Evolutionary conservation across 2,888 invertebrate genomes (phyloP).

Genomic region (Anorthoa munda): DNA sequence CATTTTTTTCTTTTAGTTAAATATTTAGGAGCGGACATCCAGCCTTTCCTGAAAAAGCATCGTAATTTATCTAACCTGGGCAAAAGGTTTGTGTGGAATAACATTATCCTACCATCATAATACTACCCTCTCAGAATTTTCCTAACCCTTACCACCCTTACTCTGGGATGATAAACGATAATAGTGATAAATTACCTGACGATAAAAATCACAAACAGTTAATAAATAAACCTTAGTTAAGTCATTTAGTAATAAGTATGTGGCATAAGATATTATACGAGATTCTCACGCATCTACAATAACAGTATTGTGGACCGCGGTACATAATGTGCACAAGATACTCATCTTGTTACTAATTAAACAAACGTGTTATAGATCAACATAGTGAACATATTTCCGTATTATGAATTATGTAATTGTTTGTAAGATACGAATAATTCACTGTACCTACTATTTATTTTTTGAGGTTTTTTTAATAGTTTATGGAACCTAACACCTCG

Average conservation of each 20-base stretch:
- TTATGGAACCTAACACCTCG: too few relatives aligned
- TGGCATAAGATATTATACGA: background rate
- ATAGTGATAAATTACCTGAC: background rate
- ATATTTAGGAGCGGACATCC: background rate
- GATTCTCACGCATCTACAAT: constrained; percentile 28
- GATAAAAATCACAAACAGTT: background rate
- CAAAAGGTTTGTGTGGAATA: background rate
- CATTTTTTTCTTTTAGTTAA: too few relatives aligned
- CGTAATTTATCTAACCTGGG: background rate
- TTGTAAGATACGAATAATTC: background rate
- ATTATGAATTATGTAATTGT: background rate
- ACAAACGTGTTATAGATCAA: constrained; percentile 8
- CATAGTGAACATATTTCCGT: background rate
- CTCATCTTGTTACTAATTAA: constrained; percentile 10
- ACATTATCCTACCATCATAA: constrained; percentile 1
- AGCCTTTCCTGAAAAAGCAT: background rate
- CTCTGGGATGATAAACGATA: background rate
- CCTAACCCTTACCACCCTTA: background rate
- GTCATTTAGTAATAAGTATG: background rate
- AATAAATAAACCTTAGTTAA: background rate
- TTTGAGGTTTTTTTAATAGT: background rate
- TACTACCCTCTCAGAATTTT: background rate
- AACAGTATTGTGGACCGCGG: constrained; percentile 16
- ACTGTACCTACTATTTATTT: background rate
- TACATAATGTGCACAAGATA: background rate